These are phyloP conservation scores for Pachycephus smyrnensis DNA, from an alignment of 2,888 invertebrate species.

Conservation along the genomic window DNA sequence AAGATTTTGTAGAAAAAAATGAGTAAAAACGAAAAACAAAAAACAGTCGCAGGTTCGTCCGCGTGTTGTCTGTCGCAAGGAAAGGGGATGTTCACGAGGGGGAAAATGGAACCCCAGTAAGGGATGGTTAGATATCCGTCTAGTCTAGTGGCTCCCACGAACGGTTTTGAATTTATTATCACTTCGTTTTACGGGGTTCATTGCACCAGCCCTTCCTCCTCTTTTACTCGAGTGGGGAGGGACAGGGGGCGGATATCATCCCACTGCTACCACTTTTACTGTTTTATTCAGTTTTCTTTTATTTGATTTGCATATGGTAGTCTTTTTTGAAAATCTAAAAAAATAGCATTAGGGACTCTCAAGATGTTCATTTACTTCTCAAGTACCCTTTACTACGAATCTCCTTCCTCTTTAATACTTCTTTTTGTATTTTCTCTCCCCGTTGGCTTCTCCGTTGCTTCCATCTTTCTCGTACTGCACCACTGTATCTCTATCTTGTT, in stretches of 20 bases:
- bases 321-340: background rate
- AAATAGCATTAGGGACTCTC: background rate
- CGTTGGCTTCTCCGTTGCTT: background rate
- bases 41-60: background rate
- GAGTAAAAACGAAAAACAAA: slow-evolving; percentile 1
- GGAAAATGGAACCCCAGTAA: background rate
- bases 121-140: slow-evolving; percentile 6
- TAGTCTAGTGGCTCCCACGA: slow-evolving; percentile 4
- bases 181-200: slow-evolving; percentile 34
- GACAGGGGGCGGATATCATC: background rate
- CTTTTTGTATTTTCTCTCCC: background rate
- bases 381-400: background rate
- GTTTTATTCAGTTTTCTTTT: background rate
- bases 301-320: background rate
- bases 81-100: background rate
- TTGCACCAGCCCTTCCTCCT: slow-evolving; percentile 36
- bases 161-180: slow-evolving; percentile 5
- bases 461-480: background rate
- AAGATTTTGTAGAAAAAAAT: slow-evolving; percentile 40
- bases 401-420: background rate
- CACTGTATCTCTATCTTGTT: background rate
- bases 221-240: background rate
- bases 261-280: background rate
- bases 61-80: background rate
- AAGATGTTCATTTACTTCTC: background rate